Evolutionary conservation across 2,797 vertebrate species (phyloP).

Genomic region (Botia kubotai): DNA sequence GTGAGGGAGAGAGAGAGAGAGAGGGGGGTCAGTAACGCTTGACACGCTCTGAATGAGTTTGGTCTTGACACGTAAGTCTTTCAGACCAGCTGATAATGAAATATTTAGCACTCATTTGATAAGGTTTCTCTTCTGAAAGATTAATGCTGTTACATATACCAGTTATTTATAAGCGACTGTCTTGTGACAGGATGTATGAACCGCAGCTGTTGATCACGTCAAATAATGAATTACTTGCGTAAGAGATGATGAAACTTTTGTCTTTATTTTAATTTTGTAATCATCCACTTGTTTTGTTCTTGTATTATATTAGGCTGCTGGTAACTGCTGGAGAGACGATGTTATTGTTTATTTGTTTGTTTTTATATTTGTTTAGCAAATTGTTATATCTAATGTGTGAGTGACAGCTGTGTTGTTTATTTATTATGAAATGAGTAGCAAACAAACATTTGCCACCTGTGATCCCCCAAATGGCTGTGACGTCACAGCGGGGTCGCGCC

Average conservation of each 20-base stretch:
- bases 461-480: constrained; percentile 4
- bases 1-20: too few relatives aligned
- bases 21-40: too few relatives aligned
- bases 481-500: not conserved
- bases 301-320: too few relatives aligned
- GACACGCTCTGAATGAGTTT: too few relatives aligned
- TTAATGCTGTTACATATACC: constrained; percentile 46
- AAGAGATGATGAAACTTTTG: not conserved
- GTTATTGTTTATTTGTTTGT: too few relatives aligned
- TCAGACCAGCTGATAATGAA: constrained; percentile 33
- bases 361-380: too few relatives aligned
- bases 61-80: not conserved
- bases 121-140: constrained; percentile 51
- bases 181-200: constrained; percentile 9
- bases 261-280: not conserved
- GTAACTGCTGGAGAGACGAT: too few relatives aligned
- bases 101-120: constrained; percentile 50
- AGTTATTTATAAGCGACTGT: constrained; percentile 20
- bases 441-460: constrained; percentile 12
- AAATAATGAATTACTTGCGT: constrained; percentile 5
- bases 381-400: too few relatives aligned
- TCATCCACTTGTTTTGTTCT: too few relatives aligned
- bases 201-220: not conserved
- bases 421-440: too few relatives aligned
- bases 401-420: too few relatives aligned